Evolutionary conservation across 1,140 invertebrate species (phyloP).

Genomic region (Drosophila serrata): DNA sequence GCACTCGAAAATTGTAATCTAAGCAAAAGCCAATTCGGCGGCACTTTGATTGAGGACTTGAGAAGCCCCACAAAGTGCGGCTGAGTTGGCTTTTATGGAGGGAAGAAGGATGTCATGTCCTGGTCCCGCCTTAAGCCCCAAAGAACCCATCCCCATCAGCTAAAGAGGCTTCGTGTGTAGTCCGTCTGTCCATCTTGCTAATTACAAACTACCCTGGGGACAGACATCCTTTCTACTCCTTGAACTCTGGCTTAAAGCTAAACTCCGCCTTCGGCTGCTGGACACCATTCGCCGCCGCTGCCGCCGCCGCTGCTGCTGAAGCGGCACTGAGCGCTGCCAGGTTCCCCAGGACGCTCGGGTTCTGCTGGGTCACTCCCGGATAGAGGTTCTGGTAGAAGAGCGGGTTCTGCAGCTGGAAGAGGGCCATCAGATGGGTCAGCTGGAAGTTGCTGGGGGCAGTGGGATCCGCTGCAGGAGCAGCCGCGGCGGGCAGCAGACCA

Average conservation of each 20-base stretch:
- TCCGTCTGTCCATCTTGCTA: slow-evolving; percentile 52
- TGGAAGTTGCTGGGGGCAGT: slow-evolving; percentile 78
- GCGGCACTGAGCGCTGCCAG: slow-evolving; percentile 71
- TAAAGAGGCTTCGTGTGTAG: slow-evolving; percentile 44
- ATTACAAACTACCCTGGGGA: slow-evolving; percentile 25
- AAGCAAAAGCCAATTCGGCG: slow-evolving; percentile 74
- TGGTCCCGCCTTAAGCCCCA: slow-evolving; percentile 17
- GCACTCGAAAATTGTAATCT: slow-evolving; percentile 38
- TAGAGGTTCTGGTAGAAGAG: slow-evolving; percentile 85
- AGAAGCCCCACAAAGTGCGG: slow-evolving; percentile 51
- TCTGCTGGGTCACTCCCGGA: slow-evolving; percentile 66
- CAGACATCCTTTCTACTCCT: slow-evolving; percentile 59
- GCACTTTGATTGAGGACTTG: slow-evolving; percentile 42
- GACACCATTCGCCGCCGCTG: slow-evolving; percentile 37
- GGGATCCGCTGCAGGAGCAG: slow-evolving; percentile 55
- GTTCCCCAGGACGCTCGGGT: slow-evolving; percentile 60
- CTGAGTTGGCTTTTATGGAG: slow-evolving; percentile 68
- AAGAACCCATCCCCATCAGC: slow-evolving; percentile 14
- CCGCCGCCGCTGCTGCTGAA: slow-evolving; percentile 69
- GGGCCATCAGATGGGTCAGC: slow-evolving; percentile 79
- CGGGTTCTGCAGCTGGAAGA: slow-evolving; percentile 81
- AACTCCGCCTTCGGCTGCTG: slow-evolving; percentile 71
- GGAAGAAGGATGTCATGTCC: slow-evolving; percentile 29
- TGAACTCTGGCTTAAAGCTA: slow-evolving; percentile 74
- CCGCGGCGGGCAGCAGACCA: slow-evolving; percentile 59